phyloP scores from a whole-genome alignment of 1,140 invertebrate species.

The Leptestheria dahalacensis region DNA sequence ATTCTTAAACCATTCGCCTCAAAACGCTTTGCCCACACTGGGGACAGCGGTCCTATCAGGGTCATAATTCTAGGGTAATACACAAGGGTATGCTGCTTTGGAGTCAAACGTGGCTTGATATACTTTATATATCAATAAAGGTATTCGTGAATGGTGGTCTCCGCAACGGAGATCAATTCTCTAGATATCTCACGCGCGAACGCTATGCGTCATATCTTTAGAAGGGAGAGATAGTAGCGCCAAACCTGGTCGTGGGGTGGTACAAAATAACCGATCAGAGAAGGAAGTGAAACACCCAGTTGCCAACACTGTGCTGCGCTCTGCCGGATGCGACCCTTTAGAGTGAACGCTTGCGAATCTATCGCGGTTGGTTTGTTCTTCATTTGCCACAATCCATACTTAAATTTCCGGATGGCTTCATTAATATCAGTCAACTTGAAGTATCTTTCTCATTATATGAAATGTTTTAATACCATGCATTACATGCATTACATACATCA shows the following conservation, averaged over 20 bases:
- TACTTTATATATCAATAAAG: neutral
- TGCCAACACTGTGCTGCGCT: slow-evolving; percentile 12
- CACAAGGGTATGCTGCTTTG: slow-evolving; percentile 12
- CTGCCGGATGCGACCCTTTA: slow-evolving; percentile 8
- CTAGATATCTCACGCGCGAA: slow-evolving; percentile 5
- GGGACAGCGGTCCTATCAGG: slow-evolving; percentile 7
- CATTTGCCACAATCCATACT: slow-evolving; percentile 11
- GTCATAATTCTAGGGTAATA: slow-evolving; percentile 10
- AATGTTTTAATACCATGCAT: too few species aligned
- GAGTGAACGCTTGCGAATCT: neutral
- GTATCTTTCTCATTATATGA: slow-evolving; percentile 4
- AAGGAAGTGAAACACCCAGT: slow-evolving; percentile 9
- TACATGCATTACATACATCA: too few species aligned
- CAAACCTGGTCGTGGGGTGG: slow-evolving; percentile 4
- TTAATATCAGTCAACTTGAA: slow-evolving; percentile 11
- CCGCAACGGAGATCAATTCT: slow-evolving; percentile 4
- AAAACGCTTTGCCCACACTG: slow-evolving; percentile 13
- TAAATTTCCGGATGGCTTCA: neutral
- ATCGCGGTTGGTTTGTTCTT: slow-evolving; percentile 14
- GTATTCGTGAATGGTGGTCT: slow-evolving; percentile 13
- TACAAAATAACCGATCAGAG: neutral
- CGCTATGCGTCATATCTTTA: slow-evolving; percentile 10
- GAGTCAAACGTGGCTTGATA: neutral
- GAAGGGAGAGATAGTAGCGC: slow-evolving; percentile 1
- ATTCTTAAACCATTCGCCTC: slow-evolving; percentile 14